phyloP scores from a whole-genome alignment of 1,140 invertebrate species.

The Scaptomyza graminum region DNA sequence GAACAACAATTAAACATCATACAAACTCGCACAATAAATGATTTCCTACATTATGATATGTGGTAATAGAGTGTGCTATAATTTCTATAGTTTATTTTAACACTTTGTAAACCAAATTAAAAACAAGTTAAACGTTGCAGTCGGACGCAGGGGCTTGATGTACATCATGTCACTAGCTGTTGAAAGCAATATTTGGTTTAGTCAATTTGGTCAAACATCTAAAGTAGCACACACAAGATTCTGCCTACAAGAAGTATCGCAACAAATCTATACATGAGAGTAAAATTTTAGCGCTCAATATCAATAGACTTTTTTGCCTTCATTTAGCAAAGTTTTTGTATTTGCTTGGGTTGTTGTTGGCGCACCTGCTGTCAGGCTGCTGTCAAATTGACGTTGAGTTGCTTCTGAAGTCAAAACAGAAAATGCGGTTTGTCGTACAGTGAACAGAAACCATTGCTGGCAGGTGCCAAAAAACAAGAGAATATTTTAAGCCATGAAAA shows the following conservation, averaged over 20 bases:
- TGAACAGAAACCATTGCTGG: constrained; percentile 34
- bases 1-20: constrained; percentile 30
- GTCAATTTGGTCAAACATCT: too few relatives aligned
- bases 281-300: not conserved
- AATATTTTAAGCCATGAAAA: constrained; percentile 1
- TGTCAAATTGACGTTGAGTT: constrained; percentile 65
- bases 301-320: constrained; percentile 1
- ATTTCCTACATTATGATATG: too few relatives aligned
- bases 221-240: too few relatives aligned
- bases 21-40: constrained; percentile 1
- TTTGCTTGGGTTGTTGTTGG: constrained; percentile 15
- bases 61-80: too few relatives aligned
- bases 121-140: not conserved
- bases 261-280: not conserved
- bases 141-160: too few relatives aligned
- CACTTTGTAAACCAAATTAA: not conserved
- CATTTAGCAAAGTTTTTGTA: not conserved
- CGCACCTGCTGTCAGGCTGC: constrained; percentile 24
- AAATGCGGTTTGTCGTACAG: constrained; percentile 23
- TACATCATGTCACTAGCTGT: too few relatives aligned
- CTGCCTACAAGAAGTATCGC: not conserved
- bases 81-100: not conserved
- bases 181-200: too few relatives aligned
- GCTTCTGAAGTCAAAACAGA: constrained; percentile 32
- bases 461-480: constrained; percentile 26